phyloP scores from a whole-genome alignment of 2,797 vertebrate species.

The Gambusia yucatana region DNA sequence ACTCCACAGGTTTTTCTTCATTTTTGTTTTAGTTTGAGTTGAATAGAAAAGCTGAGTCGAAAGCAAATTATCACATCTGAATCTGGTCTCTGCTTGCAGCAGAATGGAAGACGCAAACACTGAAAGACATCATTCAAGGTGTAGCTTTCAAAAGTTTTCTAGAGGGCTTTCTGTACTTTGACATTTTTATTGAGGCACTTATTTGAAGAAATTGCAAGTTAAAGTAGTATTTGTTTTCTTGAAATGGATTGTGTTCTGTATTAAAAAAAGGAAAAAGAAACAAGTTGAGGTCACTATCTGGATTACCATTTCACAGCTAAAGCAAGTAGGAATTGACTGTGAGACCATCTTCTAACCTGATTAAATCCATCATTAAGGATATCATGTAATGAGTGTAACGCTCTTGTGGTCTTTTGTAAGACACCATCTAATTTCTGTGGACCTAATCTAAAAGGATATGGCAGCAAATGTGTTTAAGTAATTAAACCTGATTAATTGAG shows the following conservation, averaged over 20 bases:
- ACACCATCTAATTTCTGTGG: conserved; percentile 50
- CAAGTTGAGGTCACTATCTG: conserved; percentile 7
- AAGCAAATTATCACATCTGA: neutral
- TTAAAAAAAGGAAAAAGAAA: neutral
- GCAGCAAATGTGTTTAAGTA: conserved; percentile 67
- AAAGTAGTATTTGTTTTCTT: neutral
- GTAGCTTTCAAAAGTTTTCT: neutral
- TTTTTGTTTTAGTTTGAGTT: neutral
- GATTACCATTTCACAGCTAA: conserved; percentile 26
- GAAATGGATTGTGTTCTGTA: neutral
- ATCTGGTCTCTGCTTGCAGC: neutral
- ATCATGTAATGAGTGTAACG: conserved; percentile 47
- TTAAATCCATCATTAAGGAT: conserved; percentile 61
- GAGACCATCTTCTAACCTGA: conserved; percentile 46
- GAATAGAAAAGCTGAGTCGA: neutral
- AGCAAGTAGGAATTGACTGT: conserved; percentile 37
- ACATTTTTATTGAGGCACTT: neutral
- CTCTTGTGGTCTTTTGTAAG: conserved; percentile 56
- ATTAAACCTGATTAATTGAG: conserved; percentile 77
- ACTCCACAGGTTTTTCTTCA: neutral
- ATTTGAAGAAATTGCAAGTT: neutral
- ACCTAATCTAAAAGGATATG: conserved; percentile 69
- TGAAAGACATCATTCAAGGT: neutral
- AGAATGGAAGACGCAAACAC: neutral
- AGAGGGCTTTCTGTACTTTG: neutral